Evolutionary conservation across 1,140 invertebrate species (phyloP).

Genomic region (Ceratina japonica): DNA sequence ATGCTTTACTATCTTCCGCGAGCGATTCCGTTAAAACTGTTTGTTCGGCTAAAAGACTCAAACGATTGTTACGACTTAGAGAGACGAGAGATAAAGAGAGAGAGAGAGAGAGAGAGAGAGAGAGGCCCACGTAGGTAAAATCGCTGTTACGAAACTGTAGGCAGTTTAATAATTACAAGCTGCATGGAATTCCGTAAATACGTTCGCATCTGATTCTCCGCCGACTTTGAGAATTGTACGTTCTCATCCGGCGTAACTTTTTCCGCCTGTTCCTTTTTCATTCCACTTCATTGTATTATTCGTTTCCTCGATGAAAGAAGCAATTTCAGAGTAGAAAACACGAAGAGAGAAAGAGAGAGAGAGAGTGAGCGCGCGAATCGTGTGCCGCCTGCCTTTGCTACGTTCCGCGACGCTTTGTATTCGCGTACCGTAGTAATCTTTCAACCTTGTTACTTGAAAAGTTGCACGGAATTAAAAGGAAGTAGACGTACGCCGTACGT

Average conservation of each 20-base stretch:
- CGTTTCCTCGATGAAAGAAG: neutral
- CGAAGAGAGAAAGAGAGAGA: neutral
- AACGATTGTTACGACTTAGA: neutral
- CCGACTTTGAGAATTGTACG: neutral
- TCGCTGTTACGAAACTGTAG: slow-evolving; percentile 1
- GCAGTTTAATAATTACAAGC: slow-evolving; percentile 10
- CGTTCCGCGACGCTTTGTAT: neutral
- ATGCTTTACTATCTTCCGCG: neutral
- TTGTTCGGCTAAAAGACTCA: neutral
- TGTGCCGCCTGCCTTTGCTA: neutral
- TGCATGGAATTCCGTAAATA: slow-evolving; percentile 9
- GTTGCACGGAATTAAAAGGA: slow-evolving; percentile 22
- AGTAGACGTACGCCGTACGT: slow-evolving; percentile 12
- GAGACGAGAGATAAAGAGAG: too few species aligned
- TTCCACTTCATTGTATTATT: neutral
- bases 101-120: too few species aligned
- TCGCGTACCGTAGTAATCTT: slow-evolving; percentile 15
- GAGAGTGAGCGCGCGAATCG: neutral
- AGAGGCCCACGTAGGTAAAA: neutral
- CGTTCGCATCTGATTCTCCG: neutral
- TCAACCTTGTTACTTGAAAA: slow-evolving; percentile 18
- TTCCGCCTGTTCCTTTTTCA: neutral
- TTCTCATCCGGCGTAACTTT: neutral
- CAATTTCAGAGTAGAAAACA: neutral
- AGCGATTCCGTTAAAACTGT: neutral